Evolutionary conservation across 1,140 invertebrate species (phyloP).

Genomic region (Drosophila navojoa): DNA sequence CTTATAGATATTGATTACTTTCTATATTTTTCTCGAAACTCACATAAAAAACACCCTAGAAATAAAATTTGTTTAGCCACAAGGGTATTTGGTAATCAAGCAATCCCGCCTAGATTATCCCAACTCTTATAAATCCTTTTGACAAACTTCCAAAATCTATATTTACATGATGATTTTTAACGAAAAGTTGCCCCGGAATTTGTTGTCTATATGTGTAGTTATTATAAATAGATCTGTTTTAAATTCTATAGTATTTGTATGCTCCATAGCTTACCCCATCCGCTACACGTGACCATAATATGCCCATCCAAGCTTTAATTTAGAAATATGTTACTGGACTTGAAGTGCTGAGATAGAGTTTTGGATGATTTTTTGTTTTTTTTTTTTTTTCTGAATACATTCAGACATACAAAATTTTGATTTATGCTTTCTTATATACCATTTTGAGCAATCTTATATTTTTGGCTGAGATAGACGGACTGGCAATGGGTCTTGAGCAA

Average conservation of each 20-base stretch:
- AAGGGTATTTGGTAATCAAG: too few relatives aligned
- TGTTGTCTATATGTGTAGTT: neutral
- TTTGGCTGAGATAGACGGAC: too few relatives aligned
- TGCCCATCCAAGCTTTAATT: conserved; percentile 30
- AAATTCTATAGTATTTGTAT: neutral
- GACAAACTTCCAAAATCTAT: neutral
- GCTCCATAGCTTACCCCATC: conserved; percentile 24
- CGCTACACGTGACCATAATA: conserved; percentile 25
- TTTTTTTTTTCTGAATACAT: neutral
- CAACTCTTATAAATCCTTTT: too few relatives aligned
- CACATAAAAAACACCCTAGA: too few relatives aligned
- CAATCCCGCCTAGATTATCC: too few relatives aligned
- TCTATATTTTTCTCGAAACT: too few relatives aligned
- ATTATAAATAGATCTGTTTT: neutral
- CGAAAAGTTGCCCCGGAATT: neutral
- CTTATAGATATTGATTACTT: too few relatives aligned
- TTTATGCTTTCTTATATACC: conserved; percentile 1
- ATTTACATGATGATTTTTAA: neutral
- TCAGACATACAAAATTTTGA: conserved; percentile 10
- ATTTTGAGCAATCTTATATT: conserved; percentile 2
- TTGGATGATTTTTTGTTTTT: neutral
- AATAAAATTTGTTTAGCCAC: too few relatives aligned
- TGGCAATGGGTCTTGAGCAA: too few relatives aligned
- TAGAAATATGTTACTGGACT: neutral
- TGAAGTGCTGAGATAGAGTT: too few relatives aligned